A percentile compares a stretch with the other conserved stretches of the same genome.
phyloP scores from a whole-genome alignment of 2,113 vertebrate genomes.

The Hylia prasina region DNA sequence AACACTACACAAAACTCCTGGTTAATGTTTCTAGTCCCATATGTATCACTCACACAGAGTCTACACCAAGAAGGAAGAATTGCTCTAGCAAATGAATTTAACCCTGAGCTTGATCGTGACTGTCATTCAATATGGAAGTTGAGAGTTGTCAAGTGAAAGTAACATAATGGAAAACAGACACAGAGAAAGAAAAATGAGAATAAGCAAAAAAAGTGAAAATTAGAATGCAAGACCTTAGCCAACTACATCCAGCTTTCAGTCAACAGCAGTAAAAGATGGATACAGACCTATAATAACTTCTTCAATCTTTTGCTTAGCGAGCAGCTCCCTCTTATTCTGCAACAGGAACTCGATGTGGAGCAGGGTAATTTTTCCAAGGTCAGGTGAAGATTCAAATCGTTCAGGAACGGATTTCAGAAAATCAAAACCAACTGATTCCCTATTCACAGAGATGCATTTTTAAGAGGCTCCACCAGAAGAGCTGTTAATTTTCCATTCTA shows the following conservation, averaged over 20 bases:
- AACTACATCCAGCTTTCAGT: neutral
- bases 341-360: conserved; percentile 84
- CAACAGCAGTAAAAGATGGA: conserved; percentile 1
- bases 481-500: conserved; percentile 13
- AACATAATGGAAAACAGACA: neutral
- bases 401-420: conserved; percentile 81
- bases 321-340: conserved; percentile 78
- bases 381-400: conserved; percentile 82
- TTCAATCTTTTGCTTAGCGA: conserved; percentile 87
- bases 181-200: neutral
- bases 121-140: neutral
- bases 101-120: neutral
- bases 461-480: conserved; percentile 34
- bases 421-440: conserved; percentile 83
- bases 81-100: neutral
- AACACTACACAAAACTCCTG: neutral
- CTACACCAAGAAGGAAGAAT: neutral
- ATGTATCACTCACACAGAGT: neutral
- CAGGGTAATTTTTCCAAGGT: conserved; percentile 78
- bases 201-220: neutral
- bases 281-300: conserved; percentile 82
- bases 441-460: conserved; percentile 65
- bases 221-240: neutral
- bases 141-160: neutral
- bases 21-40: neutral